Percentiles rank a stretch among this genome's conserved stretches.
These are phyloP conservation scores for Linyphia triangularis DNA, from an alignment of 2,888 invertebrate species.

Conservation along the genomic window DNA sequence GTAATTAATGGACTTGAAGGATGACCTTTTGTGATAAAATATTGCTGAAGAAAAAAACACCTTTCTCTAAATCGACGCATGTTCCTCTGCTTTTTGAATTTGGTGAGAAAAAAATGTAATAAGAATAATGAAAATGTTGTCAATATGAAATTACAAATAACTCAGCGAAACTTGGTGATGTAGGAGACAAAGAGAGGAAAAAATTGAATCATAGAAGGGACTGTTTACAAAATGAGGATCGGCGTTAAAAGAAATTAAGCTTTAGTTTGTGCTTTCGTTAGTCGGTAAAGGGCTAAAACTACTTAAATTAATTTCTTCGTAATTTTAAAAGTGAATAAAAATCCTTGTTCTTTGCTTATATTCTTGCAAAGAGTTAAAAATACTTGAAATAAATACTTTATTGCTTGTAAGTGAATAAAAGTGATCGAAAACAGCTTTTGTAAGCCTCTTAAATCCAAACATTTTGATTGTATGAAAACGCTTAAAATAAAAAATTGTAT, in stretches of 20 bases:
- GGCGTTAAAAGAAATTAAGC: background rate
- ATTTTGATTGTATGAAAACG: too few relatives aligned
- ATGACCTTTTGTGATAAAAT: constrained; percentile 72
- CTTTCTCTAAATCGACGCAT: constrained; percentile 20
- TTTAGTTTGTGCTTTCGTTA: too few relatives aligned
- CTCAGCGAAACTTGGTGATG: constrained; percentile 49
- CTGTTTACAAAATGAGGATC: constrained; percentile 46
- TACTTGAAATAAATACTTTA: too few relatives aligned
- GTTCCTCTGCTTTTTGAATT: constrained; percentile 52
- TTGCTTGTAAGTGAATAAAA: too few relatives aligned
- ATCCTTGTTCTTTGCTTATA: too few relatives aligned
- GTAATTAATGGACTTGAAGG: constrained; percentile 73
- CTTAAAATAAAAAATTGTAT: too few relatives aligned
- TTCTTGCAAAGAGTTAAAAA: too few relatives aligned
- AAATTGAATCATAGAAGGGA: constrained; percentile 56
- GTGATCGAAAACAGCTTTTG: too few relatives aligned
- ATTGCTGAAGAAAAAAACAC: constrained; percentile 31
- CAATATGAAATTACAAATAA: constrained; percentile 71
- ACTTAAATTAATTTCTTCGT: background rate
- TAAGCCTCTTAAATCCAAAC: too few relatives aligned
- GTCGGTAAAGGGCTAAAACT: too few relatives aligned
- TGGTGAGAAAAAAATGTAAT: constrained; percentile 30
- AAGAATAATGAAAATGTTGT: constrained; percentile 41
- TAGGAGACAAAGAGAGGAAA: constrained; percentile 60
- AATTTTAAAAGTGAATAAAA: background rate